A percentile compares a stretch with the other conserved stretches of the same genome.
These are phyloP conservation scores for Acrobasis repandana DNA, from an alignment of 2,888 invertebrate genomes.

Conservation along the genomic window DNA sequence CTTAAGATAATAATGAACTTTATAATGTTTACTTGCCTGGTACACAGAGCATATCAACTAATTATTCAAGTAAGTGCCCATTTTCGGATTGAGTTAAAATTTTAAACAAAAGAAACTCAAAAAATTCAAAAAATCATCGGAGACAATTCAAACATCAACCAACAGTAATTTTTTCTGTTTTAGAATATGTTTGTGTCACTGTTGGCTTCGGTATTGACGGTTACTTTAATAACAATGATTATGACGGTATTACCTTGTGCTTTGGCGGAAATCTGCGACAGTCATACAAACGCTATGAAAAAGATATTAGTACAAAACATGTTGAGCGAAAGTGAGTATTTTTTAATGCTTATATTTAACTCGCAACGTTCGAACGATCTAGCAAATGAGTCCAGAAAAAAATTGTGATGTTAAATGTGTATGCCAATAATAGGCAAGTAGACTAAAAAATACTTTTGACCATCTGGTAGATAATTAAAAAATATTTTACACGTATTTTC, in stretches of 20 bases:
- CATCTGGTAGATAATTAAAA: no score
- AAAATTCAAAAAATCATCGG: no score
- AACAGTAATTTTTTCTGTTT: neutral
- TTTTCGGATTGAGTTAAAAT: no score
- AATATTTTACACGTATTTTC: no score
- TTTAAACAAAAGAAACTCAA: no score
- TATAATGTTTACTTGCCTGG: neutral
- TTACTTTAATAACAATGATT: neutral
- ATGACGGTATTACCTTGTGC: neutral
- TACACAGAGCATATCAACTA: neutral
- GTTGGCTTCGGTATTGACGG: neutral
- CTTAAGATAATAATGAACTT: neutral
- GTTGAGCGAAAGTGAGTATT: constrained; percentile 5
- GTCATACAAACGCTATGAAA: neutral
- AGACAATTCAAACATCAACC: no score
- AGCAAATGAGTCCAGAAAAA: no score
- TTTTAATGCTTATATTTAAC: no score
- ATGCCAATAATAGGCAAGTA: no score
- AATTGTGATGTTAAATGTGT: no score
- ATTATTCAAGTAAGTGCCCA: neutral
- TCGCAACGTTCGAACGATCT: no score
- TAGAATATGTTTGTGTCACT: neutral
- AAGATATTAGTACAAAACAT: constrained; percentile 3
- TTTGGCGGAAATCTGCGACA: constrained; percentile 7
- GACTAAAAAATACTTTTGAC: no score